These are phyloP conservation scores for Hemiscyllium ocellatum DNA, from an alignment of 2,113 vertebrate genomes.

Conservation along the genomic window DNA sequence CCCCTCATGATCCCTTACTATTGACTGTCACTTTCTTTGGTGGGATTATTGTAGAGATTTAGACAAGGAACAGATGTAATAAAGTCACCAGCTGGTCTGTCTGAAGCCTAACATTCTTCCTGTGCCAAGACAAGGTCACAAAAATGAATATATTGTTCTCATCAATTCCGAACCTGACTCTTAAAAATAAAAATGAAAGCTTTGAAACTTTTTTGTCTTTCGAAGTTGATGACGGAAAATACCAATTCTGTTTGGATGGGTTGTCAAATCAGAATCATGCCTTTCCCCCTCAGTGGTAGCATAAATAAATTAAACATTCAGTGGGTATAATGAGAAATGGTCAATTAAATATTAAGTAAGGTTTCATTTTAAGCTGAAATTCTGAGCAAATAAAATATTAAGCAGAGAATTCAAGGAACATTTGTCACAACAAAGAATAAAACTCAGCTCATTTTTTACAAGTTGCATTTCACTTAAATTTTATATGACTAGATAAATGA, in stretches of 20 bases:
- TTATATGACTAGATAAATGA: neutral
- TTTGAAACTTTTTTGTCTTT: neutral
- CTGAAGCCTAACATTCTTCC: neutral
- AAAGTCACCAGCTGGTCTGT: neutral
- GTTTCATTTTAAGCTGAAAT: neutral
- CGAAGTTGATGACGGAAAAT: neutral
- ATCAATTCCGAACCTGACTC: neutral
- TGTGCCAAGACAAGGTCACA: neutral
- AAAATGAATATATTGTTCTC: neutral
- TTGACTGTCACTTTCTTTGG: neutral
- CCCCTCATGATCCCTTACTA: neutral
- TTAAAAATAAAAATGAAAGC: neutral
- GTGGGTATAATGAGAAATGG: neutral
- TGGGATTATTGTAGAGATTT: neutral
- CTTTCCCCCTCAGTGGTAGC: neutral
- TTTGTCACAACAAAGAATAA: neutral
- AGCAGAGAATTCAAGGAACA: neutral
- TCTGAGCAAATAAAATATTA: neutral
- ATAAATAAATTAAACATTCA: neutral
- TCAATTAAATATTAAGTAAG: neutral
- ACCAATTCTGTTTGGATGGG: neutral
- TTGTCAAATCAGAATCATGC: neutral
- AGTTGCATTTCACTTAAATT: neutral
- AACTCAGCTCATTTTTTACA: neutral
- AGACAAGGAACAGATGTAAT: neutral